These are phyloP conservation scores for Oxyura jamaicensis DNA, from an alignment of 2,113 vertebrate genomes.

Conservation along the genomic window DNA sequence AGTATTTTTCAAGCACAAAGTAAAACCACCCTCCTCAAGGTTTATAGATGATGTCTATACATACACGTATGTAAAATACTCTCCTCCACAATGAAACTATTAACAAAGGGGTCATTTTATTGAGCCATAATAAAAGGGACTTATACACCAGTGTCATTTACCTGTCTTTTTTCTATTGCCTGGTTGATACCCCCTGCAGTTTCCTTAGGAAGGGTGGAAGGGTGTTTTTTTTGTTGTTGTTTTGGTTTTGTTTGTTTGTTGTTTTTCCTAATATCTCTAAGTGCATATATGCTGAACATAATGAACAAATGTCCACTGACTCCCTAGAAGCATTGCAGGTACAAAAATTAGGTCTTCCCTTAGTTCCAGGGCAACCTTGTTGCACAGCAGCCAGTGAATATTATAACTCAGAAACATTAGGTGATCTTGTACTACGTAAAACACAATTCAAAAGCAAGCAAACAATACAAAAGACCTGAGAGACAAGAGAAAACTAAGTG, in stretches of 20 bases:
- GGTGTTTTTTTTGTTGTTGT: no score
- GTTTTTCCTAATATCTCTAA: background rate
- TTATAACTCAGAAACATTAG: background rate
- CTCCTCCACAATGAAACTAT: background rate
- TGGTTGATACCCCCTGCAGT: background rate
- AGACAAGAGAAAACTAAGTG: background rate
- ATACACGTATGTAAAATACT: background rate
- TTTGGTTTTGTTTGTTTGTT: no score
- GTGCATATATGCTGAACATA: background rate
- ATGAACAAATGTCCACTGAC: background rate
- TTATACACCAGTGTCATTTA: background rate
- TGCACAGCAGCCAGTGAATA: background rate
- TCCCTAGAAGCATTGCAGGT: background rate
- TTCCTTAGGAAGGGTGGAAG: background rate
- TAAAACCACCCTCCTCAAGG: background rate
- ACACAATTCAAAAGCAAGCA: background rate
- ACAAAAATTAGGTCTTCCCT: slow-evolving; percentile 13
- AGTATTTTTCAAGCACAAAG: background rate
- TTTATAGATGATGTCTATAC: background rate
- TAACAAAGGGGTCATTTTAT: background rate
- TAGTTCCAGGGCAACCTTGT: background rate
- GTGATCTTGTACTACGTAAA: background rate
- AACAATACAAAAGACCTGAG: background rate
- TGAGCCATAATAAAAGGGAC: background rate
- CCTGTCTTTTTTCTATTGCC: background rate